Conservation (phyloP, 2,113 vertebrate species). For the Ploceus nigricollis region DNA sequence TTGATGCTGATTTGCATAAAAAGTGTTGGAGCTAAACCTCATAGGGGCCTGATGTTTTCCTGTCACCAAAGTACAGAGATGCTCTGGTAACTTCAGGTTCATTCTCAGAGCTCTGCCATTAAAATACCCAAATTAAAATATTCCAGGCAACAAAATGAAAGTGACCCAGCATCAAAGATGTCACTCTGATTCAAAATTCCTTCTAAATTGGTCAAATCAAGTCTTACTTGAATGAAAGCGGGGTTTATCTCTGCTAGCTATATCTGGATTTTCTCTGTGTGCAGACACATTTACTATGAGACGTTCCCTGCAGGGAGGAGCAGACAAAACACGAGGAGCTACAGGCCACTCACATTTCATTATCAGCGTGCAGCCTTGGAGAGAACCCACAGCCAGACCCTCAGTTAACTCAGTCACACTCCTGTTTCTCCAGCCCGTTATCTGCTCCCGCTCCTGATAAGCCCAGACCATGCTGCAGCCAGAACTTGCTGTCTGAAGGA, state of each 20-base stretch:
- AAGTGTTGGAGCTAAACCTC: not conserved
- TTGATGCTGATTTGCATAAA: not conserved
- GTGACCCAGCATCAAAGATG: not conserved
- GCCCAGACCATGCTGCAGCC: not conserved
- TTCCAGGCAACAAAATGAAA: not conserved
- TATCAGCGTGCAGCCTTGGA: conserved; percentile 10
- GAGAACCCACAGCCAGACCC: not conserved
- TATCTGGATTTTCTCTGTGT: not conserved
- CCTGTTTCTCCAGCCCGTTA: not conserved
- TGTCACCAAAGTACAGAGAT: not conserved
- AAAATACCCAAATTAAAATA: not conserved
- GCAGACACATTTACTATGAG: not conserved
- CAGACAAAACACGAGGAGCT: conserved; percentile 26
- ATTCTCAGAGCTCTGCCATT: not conserved
- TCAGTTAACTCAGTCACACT: not conserved
- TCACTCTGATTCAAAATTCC: not conserved
- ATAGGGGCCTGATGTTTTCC: not conserved
- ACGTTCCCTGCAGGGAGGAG: accelerated
- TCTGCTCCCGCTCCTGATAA: not conserved
- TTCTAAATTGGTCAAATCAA: not conserved
- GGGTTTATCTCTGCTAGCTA: not conserved
- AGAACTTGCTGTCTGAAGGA: not conserved
- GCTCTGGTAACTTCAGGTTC: not conserved
- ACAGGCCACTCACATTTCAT: not conserved
- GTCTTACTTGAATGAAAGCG: not conserved